Evolutionary conservation across 2,797 vertebrate species (phyloP), one percentile per base, ranked within the genome.

Genomic region (Hippoglossus hippoglossus): DNA sequence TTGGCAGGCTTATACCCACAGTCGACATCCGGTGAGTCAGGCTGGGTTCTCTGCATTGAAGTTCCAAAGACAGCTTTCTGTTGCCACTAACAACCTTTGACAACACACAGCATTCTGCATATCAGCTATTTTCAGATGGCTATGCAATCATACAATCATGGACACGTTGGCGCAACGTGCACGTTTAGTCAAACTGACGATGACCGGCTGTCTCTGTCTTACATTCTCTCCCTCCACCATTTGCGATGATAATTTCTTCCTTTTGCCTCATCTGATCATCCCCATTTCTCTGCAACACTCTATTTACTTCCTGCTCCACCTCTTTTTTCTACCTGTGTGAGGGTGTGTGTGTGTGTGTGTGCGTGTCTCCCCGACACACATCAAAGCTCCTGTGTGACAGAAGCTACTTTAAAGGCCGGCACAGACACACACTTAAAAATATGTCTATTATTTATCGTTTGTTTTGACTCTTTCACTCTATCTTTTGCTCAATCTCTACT

Each of bases 401-500:
- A 49, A 21, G 47, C 6, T 9, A 50, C 19, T 25, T 24, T 18
- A 13, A 44, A 44, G 41, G 41, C 12, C 12, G 5, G 62, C 16
- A 50, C n/a, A 54, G 44, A 1, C 47, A 63, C 8, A 56, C 19
- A 39, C 24, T 75, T 51, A 63, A 81, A 83, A 69, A 51, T 55
- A 56, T 22, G n/a, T 64, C 19, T 63, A 5, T 60, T 49, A 83
- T 79, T 52, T 41, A 13, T 70, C 46, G 58, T 71, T 84, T 76
- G 47, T 76, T 79, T 79, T 66, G 50, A 59, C 68, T 73, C 46
- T 59, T 51, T 75, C 25, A 28, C 36, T 67, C n/a, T 71, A 83
- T 83, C 68, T 26, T 63, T 65, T 70, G n/a, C 67, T 81, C n/a
- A 65, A 79, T 81, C 76, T 78, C 31, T 34, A 57, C 68, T 52